A percentile compares a stretch with the other conserved stretches of the same genome.
Evolutionary conservation across 2,888 invertebrate genomes (phyloP).

Genomic region (Yponomeuta evonymella): DNA sequence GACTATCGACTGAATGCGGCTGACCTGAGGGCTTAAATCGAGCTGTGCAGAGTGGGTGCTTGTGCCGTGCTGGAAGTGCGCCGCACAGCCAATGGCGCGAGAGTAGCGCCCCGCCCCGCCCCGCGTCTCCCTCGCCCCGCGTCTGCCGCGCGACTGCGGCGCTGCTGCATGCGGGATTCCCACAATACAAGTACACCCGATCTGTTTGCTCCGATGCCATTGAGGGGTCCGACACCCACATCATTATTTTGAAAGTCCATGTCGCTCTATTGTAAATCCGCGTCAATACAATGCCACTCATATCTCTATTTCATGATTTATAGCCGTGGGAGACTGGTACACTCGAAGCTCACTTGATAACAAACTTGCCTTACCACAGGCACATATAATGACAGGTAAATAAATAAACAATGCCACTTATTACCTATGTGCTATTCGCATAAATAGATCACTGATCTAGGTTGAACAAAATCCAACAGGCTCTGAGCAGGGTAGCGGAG

Average conservation of each 20-base stretch:
- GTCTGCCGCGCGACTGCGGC: conserved; percentile 30
- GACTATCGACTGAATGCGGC: neutral
- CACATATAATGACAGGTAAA: neutral
- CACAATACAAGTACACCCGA: conserved; percentile 64
- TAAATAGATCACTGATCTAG: neutral
- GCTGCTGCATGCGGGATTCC: conserved; percentile 67
- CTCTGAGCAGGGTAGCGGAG: neutral
- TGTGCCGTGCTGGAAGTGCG: conserved; percentile 10
- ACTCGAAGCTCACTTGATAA: neutral
- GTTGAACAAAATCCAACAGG: neutral
- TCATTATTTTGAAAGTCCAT: conserved; percentile 68
- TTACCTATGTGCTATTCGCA: neutral
- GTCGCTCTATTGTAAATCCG: conserved; percentile 67
- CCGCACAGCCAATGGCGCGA: conserved; percentile 10
- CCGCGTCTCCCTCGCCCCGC: conserved; percentile 26
- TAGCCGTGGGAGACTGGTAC: conserved; percentile 56
- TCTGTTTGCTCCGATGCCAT: conserved; percentile 58
- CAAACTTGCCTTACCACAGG: neutral
- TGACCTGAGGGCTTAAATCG: neutral
- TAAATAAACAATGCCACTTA: neutral
- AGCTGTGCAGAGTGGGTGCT: neutral
- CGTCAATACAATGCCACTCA: conserved; percentile 64
- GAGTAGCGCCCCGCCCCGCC: conserved; percentile 9
- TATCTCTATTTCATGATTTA: conserved; percentile 66
- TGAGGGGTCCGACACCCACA: conserved; percentile 69